Base-by-base conservation (phyloP, 1,140 invertebrate genomes). In the Apis cerana region DNA sequence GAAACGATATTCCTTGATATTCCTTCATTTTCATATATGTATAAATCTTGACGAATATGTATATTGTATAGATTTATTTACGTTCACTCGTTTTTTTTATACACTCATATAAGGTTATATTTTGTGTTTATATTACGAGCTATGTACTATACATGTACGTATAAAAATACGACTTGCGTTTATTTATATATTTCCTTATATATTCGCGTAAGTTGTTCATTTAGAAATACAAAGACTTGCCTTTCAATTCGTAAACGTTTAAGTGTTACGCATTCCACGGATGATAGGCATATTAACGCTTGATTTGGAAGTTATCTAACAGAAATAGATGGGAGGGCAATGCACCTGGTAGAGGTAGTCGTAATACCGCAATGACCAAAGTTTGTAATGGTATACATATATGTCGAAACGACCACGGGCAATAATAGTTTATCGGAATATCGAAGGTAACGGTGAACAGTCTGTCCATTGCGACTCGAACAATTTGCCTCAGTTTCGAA, bases 281-380 rank as follows among this genome's bases (percentile, higher is more conserved):
- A 62, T 54, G 52, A 69, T 76, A 76, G 75, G 82, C 62, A 68
- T 84, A 83, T 70, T 70, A 48, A 64, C 83, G 75, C 75, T 62
- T 85, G 71, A 82, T 56, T 78, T 64, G 79, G 72, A 83, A 69
- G 74, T 85, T 80, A 67, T 85, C 85, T 74, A 87, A 72, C 75
- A 65, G 54, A 64, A 61, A 56, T 61, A 62, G 77, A 62, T 5
- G 75, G 78, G 33, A 64, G 65, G 64, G 58, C 43, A 71, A 62
- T 80, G 87, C 83, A 88, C 86, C 75, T 58, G 86, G 78, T 88
- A 88, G 80, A 80, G 75, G 74, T 83, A 89, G 67, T 75, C 77
- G 82, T 87, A 89, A 84, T 75, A 89, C 69, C 72, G 88, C 80
- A 90, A 87, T 89, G 89, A 88, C 89, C 90, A 91, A 88, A 85